Percentiles rank a stretch among this genome's conserved stretches.
These are phyloP conservation scores for Lithophane semibrunnea DNA, from an alignment of 2,888 invertebrate species.

Conservation along the genomic window DNA sequence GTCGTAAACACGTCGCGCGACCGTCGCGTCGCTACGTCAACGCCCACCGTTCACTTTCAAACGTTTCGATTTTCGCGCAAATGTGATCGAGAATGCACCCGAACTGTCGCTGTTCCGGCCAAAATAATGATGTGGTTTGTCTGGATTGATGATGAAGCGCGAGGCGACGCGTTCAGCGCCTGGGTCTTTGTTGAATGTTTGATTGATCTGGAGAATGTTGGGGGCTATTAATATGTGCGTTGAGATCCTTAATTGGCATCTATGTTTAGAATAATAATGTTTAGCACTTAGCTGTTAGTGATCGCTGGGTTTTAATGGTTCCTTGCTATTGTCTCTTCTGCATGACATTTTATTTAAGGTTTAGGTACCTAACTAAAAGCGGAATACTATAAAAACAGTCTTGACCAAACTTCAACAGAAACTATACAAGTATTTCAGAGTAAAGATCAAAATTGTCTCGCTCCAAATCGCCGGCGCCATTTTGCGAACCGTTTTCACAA, in stretches of 20 bases:
- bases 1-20: constrained; percentile 76
- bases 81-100: constrained; percentile 66
- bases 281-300: constrained; percentile 35
- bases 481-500: constrained; percentile 77
- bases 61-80: constrained; percentile 76
- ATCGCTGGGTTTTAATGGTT: constrained; percentile 23
- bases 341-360: constrained; percentile 19
- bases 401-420: constrained; percentile 43
- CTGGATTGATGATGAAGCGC: constrained; percentile 54
- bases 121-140: constrained; percentile 56
- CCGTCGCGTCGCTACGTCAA: constrained; percentile 70
- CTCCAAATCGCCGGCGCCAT: constrained; percentile 71
- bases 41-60: constrained; percentile 74
- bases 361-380: constrained; percentile 6
- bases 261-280: constrained; percentile 52
- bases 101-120: constrained; percentile 35
- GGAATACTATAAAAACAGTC: constrained; percentile 41
- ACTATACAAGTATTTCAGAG: constrained; percentile 53
- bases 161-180: constrained; percentile 40
- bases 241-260: constrained; percentile 49
- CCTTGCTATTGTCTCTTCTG: constrained; percentile 33
- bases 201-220: constrained; percentile 52
- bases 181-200: constrained; percentile 52
- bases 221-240: constrained; percentile 32
- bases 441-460: constrained; percentile 64